Evolutionary conservation across 2,113 vertebrate species (phyloP), one percentile per base, ranked within the genome.

Genomic region (Pelodiscus sinensis): DNA sequence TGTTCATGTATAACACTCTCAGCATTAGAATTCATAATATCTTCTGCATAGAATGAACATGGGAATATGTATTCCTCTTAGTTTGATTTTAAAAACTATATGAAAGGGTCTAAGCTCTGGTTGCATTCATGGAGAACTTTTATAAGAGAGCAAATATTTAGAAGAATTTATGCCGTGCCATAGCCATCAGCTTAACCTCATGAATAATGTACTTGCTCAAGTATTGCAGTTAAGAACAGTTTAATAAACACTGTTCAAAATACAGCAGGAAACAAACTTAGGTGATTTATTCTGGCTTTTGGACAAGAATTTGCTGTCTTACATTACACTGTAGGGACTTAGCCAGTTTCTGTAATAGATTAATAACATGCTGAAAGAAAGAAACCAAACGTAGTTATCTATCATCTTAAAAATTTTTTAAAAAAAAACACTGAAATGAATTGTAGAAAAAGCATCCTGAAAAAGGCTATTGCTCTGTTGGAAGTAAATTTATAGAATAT

Each of bases 191-290:
- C 9, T 15, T 55, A 77, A 87, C 5, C 50, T 90, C 54, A 68
- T 7, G 16, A 3, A 9, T 58, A 83, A 25, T n/a, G 87, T 80
- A 24, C 3, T 58, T 92, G 11, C 51, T 83, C 10, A 29, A 52
- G 27, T 75, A 77, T 85, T 92, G 82, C 57, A 84, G 15, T 8
- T 78, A 52, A 58, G 51, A 80, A 22, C 75, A 90, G 55, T 78
- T 80, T 44, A 80, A 60, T 19, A 44, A 58, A 27, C 2, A 87
- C 52, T 5, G 51, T 52, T 9, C 60, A 85, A 89, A 87, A 55
- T 55, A 11, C 44, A 80, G 38, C 14, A 81, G 51, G 14, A n/a
- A 68, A 14, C 55, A 82, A 78, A 93, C 51, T 68, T 79, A 68
- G 71, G 73, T n/a, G 8, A 35, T 68, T 68, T 68, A 68, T 16